Evolutionary conservation across 2,113 vertebrate genomes (phyloP), one percentile per base, ranked within the genome.

Genomic region (Phalacrocorax brasilianus): DNA sequence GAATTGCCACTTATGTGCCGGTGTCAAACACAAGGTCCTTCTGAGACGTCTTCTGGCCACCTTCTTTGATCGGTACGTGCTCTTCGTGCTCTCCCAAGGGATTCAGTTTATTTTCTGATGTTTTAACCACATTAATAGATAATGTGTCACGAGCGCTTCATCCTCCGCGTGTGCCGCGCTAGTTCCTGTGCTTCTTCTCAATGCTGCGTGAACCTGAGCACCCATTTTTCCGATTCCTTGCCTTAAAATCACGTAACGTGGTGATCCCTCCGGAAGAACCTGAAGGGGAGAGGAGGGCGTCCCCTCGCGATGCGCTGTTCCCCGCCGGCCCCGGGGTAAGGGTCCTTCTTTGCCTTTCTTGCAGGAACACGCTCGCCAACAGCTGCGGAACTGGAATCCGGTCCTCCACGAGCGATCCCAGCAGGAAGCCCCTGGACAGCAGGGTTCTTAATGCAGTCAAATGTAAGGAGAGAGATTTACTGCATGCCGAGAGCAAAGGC

Each of bases 1-100:
- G 99, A 99, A 99, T 97, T 99, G 99, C 90, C 99, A 99, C 97
- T 98, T 99, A 5, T 99, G 99, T 8, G 99, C 99, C 0, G 99
- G 99, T 12, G 99, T 99, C 97, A 99, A 99, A 96, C 99, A 99
- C 97, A 99, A 99, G 97, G 99, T 99, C 21, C 97, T 99, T 47
- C 98, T 99, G 53, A 97, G 99, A 10, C 98, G 99, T 21, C 99
- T 99, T 8, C 98, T 99, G 63, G 99, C 99, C 53, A 99, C 99
- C 9, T 99, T 99, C 98, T 99, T 99, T 22, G 99, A 99, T 97
- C 98, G 99, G 99, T 99, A 96, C 17, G 98, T 92, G 53, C 76
- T 56, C n/a, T 20, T 12, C 1, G 0, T 19, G 58, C 66, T 40
- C 35, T 66, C 71, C 63, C 58, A 0, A 1, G 88, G 62, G 67